phyloP scores from a whole-genome alignment of 2,797 vertebrate genomes.

The Rhodeus uyekii region DNA sequence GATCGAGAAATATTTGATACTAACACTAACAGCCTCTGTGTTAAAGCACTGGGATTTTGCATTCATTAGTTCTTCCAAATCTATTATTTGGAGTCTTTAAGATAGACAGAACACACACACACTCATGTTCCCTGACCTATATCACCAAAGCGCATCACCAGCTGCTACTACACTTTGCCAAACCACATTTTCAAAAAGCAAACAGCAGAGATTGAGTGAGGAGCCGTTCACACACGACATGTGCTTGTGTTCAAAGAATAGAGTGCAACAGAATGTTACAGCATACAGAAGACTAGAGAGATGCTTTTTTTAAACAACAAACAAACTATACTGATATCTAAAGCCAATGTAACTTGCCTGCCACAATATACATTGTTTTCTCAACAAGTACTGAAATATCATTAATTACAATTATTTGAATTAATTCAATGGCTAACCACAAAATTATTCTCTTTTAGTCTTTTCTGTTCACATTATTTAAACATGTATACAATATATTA shows the following conservation, averaged over 20 bases:
- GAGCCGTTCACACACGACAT: neutral
- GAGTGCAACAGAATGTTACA: neutral
- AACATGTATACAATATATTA: neutral
- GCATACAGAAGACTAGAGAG: neutral
- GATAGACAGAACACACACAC: neutral
- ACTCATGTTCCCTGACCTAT: neutral
- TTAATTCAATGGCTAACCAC: neutral
- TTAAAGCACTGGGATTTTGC: neutral
- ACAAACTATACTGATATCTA: neutral
- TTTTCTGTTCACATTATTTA: neutral
- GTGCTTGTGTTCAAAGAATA: neutral
- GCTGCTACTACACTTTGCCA: conserved; percentile 8
- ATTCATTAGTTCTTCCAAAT: neutral
- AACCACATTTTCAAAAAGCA: neutral
- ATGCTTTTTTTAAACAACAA: neutral
- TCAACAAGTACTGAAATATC: neutral
- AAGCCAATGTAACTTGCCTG: neutral
- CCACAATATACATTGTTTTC: neutral
- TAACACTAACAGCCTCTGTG: too few relatives aligned
- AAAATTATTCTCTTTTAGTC: neutral
- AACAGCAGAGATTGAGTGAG: neutral
- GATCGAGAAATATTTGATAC: too few relatives aligned
- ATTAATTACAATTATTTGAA: neutral
- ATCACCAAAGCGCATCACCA: neutral
- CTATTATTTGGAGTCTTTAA: neutral